Percentiles rank a stretch among this genome's conserved stretches.
Evolutionary conservation across 2,888 invertebrate genomes (phyloP).

Genomic region (Augiades crinisus): DNA sequence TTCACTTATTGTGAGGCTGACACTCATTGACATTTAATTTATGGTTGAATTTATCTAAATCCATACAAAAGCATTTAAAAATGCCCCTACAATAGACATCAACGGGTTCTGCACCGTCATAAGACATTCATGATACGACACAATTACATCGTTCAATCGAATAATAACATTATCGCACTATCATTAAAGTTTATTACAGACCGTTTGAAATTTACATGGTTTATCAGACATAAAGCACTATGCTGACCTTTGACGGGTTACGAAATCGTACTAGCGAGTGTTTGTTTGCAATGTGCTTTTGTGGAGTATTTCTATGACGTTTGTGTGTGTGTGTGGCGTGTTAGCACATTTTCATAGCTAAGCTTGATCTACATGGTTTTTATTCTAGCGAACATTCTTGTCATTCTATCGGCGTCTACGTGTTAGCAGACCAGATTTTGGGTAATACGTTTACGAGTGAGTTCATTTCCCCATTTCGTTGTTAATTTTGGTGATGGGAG

Average conservation of each 20-base stretch:
- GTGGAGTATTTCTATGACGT: constrained; percentile 43
- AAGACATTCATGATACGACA: constrained; percentile 43
- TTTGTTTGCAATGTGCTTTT: constrained; percentile 49
- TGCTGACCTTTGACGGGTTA: constrained; percentile 45
- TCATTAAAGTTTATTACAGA: constrained; percentile 28
- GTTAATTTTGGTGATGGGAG: constrained; percentile 67
- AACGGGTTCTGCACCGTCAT: constrained; percentile 51
- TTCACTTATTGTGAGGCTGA: constrained; percentile 33
- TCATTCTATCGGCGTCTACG: constrained; percentile 50
- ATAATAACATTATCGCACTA: constrained; percentile 29
- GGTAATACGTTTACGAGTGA: constrained; percentile 66
- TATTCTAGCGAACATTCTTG: constrained; percentile 62
- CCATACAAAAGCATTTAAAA: constrained; percentile 29
- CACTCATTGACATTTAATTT: constrained; percentile 31
- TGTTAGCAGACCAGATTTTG: constrained; percentile 44
- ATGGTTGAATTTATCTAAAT: constrained; percentile 27
- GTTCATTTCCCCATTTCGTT: constrained; percentile 74
- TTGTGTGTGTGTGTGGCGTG: constrained; percentile 29
- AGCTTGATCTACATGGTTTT: constrained; percentile 61
- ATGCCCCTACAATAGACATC: constrained; percentile 59
- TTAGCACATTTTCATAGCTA: constrained; percentile 49
- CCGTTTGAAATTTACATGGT: constrained; percentile 46
- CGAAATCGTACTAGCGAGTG: constrained; percentile 41
- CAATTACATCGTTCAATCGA: constrained; percentile 32
- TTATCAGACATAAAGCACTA: constrained; percentile 38